Base-by-base conservation (phyloP, 2,888 invertebrate species). In the Mactromeris polynyma region DNA sequence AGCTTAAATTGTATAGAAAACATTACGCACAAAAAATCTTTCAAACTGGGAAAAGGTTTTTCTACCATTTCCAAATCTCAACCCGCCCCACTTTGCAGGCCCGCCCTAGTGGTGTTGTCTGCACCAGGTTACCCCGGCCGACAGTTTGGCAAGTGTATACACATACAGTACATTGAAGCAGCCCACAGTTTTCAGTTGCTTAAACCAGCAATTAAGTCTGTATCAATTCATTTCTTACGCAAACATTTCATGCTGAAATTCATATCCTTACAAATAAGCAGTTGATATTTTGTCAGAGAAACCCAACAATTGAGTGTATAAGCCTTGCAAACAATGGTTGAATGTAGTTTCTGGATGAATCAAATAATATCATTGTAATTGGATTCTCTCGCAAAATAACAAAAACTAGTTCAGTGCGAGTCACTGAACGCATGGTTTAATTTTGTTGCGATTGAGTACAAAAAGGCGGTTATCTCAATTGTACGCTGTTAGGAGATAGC, bases 131-230 rank as follows among this genome's bases (percentile, higher is more conserved):
- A 73, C 73, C 73, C 33, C 36, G 14, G 31, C 33, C 19, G 73
- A 33, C 19, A 73, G 19, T 14, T 33, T 36, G 73, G 33, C 36
- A 73, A 33, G 6, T 4, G 36, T 33, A n/a, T 3, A n/a, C 2
- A 46, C 46, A 46, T 46, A 11, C 21, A 31, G 36, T 73, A 19
- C 11, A 14, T 17, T 73, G 17, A 19, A 73, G 33, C 19, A 26
- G 73, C 36, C 73, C 14, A 26, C 31, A 33, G 19, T 73, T 36
- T 73, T 73, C 36, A 36, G 17, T 73, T 36, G 33, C 36, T 36
- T 73, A 73, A 73, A 73, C 73, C 14, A 73, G 73, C 36, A 73
- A 73, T 73, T 73, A 73, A 36, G 33, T 73, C 14, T 36, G 73
- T 36, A 73, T 73, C 73, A 73, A 33, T 36, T 33, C 36, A 33